Conservation (phyloP, 2,888 invertebrate genomes). For the Schizaphis graminum region DNA sequence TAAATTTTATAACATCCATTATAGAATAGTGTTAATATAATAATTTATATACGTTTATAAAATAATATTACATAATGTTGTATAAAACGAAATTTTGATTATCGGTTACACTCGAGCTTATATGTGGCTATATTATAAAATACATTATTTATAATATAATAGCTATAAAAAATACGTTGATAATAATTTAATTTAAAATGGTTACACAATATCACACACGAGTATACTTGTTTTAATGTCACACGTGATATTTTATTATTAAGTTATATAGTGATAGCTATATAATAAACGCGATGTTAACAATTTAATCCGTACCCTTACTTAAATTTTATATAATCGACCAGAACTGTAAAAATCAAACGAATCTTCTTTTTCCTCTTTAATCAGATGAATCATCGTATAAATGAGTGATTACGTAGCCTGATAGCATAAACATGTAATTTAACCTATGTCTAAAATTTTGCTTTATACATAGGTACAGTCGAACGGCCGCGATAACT, state of each 20-base stretch:
- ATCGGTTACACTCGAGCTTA: background rate
- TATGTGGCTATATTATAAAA: background rate
- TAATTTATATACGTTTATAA: background rate
- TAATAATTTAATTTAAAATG: background rate
- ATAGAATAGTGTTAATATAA: background rate
- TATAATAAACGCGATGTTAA: background rate
- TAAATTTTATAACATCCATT: background rate
- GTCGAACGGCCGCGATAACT: background rate
- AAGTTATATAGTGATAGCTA: background rate
- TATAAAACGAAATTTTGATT: background rate
- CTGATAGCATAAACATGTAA: background rate
- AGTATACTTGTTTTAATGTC: background rate
- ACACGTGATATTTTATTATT: background rate
- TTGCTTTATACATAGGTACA: background rate
- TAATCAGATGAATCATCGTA: background rate
- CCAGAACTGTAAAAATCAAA: background rate
- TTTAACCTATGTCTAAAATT: background rate
- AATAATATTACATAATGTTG: background rate
- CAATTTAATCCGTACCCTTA: background rate
- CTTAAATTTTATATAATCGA: background rate
- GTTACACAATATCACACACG: background rate
- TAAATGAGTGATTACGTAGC: background rate
- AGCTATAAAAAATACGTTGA: slow-evolving; percentile 7
- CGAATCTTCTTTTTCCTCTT: background rate
- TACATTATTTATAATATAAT: background rate